Evolutionary conservation across 2,888 invertebrate genomes (phyloP).

Genomic region (Proisotoma minuta): DNA sequence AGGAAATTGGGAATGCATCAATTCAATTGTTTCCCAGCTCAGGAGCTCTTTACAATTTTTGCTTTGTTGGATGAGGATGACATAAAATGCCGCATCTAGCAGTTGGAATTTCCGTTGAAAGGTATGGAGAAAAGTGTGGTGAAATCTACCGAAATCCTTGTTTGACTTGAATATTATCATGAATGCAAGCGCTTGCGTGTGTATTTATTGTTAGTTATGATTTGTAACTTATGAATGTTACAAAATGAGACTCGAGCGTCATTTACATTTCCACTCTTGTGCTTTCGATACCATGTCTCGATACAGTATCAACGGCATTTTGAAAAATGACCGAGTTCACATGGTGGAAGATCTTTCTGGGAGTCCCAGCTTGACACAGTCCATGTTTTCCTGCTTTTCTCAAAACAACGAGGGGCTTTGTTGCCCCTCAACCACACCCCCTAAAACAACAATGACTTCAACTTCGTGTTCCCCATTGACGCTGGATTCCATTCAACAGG

Average conservation of each 20-base stretch:
- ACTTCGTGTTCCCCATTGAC: too few relatives aligned
- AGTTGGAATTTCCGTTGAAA: background rate
- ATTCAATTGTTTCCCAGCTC: too few relatives aligned
- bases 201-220: background rate
- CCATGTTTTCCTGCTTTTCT: conserved; percentile 9
- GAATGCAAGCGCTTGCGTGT: conserved; percentile 12
- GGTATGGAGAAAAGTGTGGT: background rate
- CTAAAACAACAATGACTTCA: too few relatives aligned
- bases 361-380: too few relatives aligned
- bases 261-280: conserved; percentile 1
- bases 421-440: background rate
- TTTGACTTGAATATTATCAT: background rate
- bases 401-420: background rate
- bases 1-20: too few relatives aligned
- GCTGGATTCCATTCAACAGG: too few relatives aligned
- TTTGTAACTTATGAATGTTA: background rate
- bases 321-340: conserved; percentile 2
- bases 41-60: too few relatives aligned
- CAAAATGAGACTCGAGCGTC: background rate
- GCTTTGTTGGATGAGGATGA: too few relatives aligned
- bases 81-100: too few relatives aligned
- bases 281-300: conserved; percentile 21
- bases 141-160: conserved; percentile 1
- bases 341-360: background rate
- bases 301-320: conserved; percentile 13